Base-by-base conservation (phyloP, 2,888 invertebrate species). In the Acronicta alni region DNA sequence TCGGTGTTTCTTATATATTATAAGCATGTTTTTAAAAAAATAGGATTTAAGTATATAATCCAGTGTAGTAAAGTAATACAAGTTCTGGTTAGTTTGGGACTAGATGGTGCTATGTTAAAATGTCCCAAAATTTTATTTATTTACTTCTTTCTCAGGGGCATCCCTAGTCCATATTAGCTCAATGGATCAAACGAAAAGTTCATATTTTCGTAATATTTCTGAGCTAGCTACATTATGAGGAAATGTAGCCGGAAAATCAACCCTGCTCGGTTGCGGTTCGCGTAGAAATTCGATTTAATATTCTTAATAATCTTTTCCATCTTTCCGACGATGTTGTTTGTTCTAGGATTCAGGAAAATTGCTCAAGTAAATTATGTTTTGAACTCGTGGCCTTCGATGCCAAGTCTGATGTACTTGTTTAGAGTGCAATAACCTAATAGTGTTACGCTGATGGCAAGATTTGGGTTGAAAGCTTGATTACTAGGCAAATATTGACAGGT, bases 381-480 rank as follows among this genome's bases (percentile, higher is more conserved):
- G 66, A 69, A 56, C 64, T 62, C 59, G 62, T 68, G 70, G 55
- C 38, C 55, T 66, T 52, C 60, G 70, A 56, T 71, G 77, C 67
- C 65, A 57, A 71, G 68, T 55, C 62, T 54, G 38, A 30, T 37
- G 26, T 41, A 46, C 46, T 42, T 44, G 23, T 49, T 53, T 23
- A 20, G 23, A 47, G 66, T 61, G 38, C 51, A 66, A 37, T 43
- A 56, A 57, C 47, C 55, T 45, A 1, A 20, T 44, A 17, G 35
- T 51, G 55, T 59, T 52, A 59, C 14, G 51, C 37, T 39, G 30
- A 39, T 45, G 18, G 20, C 41, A 54, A 47, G 16, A 56, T 56
- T 49, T 32, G 0, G 17, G 37, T 65, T 16, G 18, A 15, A 14
- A 14, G 26, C 15, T 43, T 47, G 49, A 54, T 54, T 55, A 39